Evolutionary conservation across 53 echinoderm and acorn worm species (phyloP), one percentile per base, ranked within the genome.

Genomic region (Hippasteria phrygiana): DNA sequence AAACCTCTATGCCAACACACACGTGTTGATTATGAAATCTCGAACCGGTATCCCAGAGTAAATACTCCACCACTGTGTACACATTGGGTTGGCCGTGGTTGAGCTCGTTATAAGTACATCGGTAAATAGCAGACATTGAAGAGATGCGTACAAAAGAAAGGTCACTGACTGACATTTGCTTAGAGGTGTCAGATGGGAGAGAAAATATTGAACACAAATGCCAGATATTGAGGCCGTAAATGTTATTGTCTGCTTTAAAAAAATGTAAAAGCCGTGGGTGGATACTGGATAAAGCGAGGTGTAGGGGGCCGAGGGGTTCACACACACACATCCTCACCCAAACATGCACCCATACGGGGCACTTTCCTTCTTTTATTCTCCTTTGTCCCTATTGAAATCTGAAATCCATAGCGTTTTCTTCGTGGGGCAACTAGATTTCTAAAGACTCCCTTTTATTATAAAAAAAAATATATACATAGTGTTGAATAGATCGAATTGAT

Each of bases 81-180:
- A 64, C 64, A 29, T 29, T 64, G 64, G 64, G 64, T 64, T 27
- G 29, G 64, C 64, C 64, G 33, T 32, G 33, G 29, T 64, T 32
- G 13, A 31, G 28, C 33, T 0, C 13, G 8, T 64, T 28, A 28
- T 34, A 32, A 66, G 35, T 66, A 66, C 67, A 66, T 35, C 13
- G 33, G 67, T 34, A 66, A 66, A 66, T 66, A 66, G 33, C 2
- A 0, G 67, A 3, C 13, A 2, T 11, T 7, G 13, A 35, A 34
- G 34, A 35, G 3, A 12, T 34, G 36, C 1, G 33, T 34, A 66
- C 35, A 66, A 34, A 28, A 4, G 29, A 13, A 64, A 28, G 64
- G 64, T 28, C 67, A 66, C 34, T 34, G 67, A 66, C 36, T 66
- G 67, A 66, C 35, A 33, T 66, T 62, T 62, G 26, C 62, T n/a